phyloP scores from a whole-genome alignment of 2,888 invertebrate genomes.

The Chesias legatella region DNA sequence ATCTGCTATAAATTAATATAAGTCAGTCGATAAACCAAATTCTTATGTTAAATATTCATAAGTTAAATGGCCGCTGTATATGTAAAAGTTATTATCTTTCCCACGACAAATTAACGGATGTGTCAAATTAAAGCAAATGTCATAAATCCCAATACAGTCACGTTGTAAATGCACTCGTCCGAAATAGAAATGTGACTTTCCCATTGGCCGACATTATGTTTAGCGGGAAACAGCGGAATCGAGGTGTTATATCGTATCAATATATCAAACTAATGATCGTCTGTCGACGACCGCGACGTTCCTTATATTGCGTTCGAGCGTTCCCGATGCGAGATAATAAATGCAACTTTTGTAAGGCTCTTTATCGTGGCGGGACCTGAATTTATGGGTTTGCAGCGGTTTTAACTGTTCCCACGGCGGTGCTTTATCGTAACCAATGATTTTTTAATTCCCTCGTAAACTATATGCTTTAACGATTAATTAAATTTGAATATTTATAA shows the following conservation, averaged over 20 bases:
- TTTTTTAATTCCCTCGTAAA: slow-evolving; percentile 53
- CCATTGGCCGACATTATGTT: slow-evolving; percentile 22
- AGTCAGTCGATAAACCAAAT: too few relatives aligned
- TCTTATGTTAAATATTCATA: slow-evolving; percentile 1
- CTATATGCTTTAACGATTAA: slow-evolving; percentile 47
- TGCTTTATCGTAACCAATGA: slow-evolving; percentile 47
- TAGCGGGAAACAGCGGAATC: slow-evolving; percentile 25
- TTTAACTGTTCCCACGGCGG: slow-evolving; percentile 59
- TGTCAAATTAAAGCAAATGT: slow-evolving; percentile 24
- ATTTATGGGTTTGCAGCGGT: slow-evolving; percentile 54
- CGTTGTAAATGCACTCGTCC: slow-evolving; percentile 25
- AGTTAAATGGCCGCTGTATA: neutral
- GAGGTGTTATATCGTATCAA: slow-evolving; percentile 41
- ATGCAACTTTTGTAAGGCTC: slow-evolving; percentile 62
- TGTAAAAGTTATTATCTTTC: neutral
- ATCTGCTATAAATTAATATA: too few relatives aligned
- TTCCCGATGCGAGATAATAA: slow-evolving; percentile 53
- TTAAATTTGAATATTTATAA: slow-evolving; percentile 42
- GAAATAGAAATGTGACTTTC: slow-evolving; percentile 23
- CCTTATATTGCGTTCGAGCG: slow-evolving; percentile 47
- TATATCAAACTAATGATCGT: slow-evolving; percentile 60
- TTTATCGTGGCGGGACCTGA: slow-evolving; percentile 50
- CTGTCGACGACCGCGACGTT: slow-evolving; percentile 39
- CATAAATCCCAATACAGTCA: slow-evolving; percentile 28
- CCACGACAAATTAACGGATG: slow-evolving; percentile 21